Percentiles rank a stretch among this genome's conserved stretches.
phyloP scores from a whole-genome alignment of 2,888 invertebrate genomes.

The Drosophila demipolita region DNA sequence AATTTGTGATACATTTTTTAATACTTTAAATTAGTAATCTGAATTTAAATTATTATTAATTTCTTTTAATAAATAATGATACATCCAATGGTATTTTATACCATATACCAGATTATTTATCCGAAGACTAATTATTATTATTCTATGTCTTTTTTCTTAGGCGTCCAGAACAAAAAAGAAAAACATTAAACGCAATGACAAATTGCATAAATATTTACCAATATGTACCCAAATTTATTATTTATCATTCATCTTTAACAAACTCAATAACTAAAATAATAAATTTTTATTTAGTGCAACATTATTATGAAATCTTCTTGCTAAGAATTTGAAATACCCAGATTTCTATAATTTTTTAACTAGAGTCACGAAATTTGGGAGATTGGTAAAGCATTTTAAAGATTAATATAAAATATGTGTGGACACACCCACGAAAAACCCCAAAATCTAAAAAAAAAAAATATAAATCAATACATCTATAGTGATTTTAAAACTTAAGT shows the following conservation, averaged over 20 bases:
- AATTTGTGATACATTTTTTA: background rate
- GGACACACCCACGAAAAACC: background rate
- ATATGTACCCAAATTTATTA: slow-evolving; percentile 13
- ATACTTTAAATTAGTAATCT: background rate
- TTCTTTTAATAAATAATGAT: background rate
- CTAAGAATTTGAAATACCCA: background rate
- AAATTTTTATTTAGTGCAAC: background rate
- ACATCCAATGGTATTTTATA: slow-evolving; percentile 2
- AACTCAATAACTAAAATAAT: background rate
- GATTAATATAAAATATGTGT: background rate
- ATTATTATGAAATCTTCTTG: background rate
- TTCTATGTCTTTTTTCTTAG: slow-evolving; percentile 4
- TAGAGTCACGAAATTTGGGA: too few species aligned
- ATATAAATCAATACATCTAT: too few species aligned
- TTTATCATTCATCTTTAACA: background rate
- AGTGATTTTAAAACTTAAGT: too few species aligned
- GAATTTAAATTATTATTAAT: too few species aligned
- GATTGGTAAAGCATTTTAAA: background rate
- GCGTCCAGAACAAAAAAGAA: slow-evolving; percentile 11
- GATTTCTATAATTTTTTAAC: background rate
- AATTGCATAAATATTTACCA: too few species aligned
- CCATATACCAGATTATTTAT: too few species aligned
- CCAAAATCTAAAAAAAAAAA: background rate
- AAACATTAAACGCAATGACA: slow-evolving; percentile 21
- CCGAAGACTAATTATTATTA: background rate